Conservation (phyloP, 2,113 vertebrate genomes). For the Scophthalmus maximus region DNA sequence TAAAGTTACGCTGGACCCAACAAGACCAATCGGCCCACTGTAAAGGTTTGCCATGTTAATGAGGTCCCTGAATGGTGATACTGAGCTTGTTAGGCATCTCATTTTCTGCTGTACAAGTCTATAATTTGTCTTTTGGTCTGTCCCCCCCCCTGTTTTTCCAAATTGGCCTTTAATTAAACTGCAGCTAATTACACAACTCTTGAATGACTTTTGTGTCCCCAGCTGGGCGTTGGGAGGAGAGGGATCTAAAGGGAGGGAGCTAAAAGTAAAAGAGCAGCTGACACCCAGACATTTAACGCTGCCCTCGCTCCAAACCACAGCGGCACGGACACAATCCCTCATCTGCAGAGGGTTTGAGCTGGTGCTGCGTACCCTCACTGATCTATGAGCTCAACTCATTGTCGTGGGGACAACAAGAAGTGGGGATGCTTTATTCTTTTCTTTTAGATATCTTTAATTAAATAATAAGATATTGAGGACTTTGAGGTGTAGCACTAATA, state of each 20-base stretch:
- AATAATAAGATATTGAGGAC: background rate
- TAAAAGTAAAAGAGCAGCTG: constrained; percentile 75
- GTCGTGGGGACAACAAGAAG: background rate
- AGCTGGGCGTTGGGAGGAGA: constrained; percentile 54
- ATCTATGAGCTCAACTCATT: constrained; percentile 4
- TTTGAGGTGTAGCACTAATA: background rate
- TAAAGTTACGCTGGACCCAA: constrained; percentile 38
- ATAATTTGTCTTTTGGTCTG: constrained; percentile 78
- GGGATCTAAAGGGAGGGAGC: constrained; percentile 51
- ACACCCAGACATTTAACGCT: constrained; percentile 67
- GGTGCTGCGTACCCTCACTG: background rate
- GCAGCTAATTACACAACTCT: constrained; percentile 77
- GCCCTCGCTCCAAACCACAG: constrained; percentile 44
- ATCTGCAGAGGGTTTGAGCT: constrained; percentile 24
- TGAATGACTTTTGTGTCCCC: constrained; percentile 66
- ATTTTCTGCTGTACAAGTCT: constrained; percentile 79
- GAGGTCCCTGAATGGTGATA: constrained; percentile 56
- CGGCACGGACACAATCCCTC: constrained; percentile 38
- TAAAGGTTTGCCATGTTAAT: constrained; percentile 55
- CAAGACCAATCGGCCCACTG: constrained; percentile 45
- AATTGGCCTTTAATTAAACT: constrained; percentile 81
- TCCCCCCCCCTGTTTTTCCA: constrained; percentile 9
- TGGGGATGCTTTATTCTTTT: no score
- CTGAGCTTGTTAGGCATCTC: constrained; percentile 78
- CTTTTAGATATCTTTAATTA: no score